phyloP scores from a whole-genome alignment of 2,888 invertebrate genomes.

The Hydroisotoma schaefferi region DNA sequence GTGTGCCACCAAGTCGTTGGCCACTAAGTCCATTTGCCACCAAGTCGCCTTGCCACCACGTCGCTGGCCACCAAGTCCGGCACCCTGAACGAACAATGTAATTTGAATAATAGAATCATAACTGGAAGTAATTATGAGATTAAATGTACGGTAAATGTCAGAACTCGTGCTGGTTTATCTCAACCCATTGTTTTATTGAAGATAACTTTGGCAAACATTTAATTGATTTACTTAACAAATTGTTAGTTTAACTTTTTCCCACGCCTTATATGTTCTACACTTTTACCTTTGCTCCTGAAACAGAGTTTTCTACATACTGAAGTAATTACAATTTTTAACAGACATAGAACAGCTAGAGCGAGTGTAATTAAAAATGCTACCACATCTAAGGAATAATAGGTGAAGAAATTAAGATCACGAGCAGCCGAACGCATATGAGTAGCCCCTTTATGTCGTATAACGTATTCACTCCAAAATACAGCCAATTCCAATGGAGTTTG shows the following conservation, averaged over 20 bases:
- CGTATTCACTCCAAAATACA: slow-evolving; percentile 42
- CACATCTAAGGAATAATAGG: slow-evolving; percentile 47
- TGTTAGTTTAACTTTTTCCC: neutral
- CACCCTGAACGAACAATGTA: too few species aligned
- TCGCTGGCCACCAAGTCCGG: too few species aligned
- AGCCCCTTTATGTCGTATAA: slow-evolving; percentile 50
- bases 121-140: too few species aligned
- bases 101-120: too few species aligned
- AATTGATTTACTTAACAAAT: neutral
- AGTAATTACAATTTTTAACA: neutral
- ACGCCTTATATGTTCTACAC: too few species aligned
- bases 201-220: neutral
- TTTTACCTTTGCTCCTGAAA: too few species aligned
- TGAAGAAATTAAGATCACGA: slow-evolving; percentile 39
- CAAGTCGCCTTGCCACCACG: too few species aligned
- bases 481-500: slow-evolving; percentile 40
- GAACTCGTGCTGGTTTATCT: too few species aligned
- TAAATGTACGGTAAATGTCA: too few species aligned
- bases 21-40: too few species aligned
- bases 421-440: slow-evolving; percentile 46
- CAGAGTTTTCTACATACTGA: neutral
- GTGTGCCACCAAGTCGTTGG: too few species aligned
- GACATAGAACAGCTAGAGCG: neutral
- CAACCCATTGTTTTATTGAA: too few species aligned
- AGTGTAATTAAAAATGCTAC: slow-evolving; percentile 20